Percentiles rank a stretch among this genome's conserved stretches.
phyloP scores from a whole-genome alignment of 2,113 vertebrate species.

The Toxostoma redivivum region DNA sequence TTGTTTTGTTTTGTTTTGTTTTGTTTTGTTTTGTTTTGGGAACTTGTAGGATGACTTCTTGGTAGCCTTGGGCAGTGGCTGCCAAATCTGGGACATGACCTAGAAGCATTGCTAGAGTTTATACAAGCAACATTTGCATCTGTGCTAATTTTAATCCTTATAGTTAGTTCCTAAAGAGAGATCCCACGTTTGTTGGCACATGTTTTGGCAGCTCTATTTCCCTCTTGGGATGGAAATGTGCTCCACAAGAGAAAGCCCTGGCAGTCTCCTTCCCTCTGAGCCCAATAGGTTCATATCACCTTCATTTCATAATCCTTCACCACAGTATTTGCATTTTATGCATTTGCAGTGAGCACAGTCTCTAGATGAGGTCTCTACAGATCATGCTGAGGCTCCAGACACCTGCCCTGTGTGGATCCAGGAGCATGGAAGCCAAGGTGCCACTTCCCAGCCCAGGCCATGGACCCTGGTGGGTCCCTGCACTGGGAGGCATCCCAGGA shows the following conservation, averaged over 20 bases:
- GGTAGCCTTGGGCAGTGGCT: neutral
- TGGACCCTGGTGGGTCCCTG: neutral
- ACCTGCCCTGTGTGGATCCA: fast-evolving
- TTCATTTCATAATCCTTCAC: neutral
- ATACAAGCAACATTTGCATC: neutral
- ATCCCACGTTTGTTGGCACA: neutral
- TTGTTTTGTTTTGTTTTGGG: neutral
- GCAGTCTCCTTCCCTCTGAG: neutral
- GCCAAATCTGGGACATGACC: neutral
- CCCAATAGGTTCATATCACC: neutral
- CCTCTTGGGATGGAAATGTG: neutral
- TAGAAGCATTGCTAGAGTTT: neutral
- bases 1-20: neutral
- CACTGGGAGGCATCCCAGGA: too few species aligned
- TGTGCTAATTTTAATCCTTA: neutral
- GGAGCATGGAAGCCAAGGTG: neutral
- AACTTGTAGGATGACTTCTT: neutral
- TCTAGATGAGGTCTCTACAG: fast-evolving
- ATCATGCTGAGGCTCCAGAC: neutral
- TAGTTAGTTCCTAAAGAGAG: neutral
- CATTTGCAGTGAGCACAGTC: neutral
- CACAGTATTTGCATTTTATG: neutral
- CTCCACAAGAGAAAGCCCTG: neutral
- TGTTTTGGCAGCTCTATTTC: neutral
- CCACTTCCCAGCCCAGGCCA: neutral